Base-by-base conservation (phyloP, 2,113 vertebrate genomes). In the Paramormyrops kingsleyae region DNA sequence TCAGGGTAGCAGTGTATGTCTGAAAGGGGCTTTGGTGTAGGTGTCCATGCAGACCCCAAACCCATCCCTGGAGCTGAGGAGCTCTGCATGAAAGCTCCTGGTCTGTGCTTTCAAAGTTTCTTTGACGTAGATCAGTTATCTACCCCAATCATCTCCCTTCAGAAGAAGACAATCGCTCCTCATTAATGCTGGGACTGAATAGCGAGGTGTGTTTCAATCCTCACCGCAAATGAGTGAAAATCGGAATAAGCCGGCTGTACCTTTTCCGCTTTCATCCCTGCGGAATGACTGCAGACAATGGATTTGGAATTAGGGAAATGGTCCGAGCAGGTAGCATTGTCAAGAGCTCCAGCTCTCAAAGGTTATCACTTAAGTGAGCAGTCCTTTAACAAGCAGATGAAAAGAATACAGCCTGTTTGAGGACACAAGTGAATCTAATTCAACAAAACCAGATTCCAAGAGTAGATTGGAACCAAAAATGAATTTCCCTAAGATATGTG, bases 341-440 rank as follows among this genome's bases (percentile, higher is more conserved):
- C 53, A n/a, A 88, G 56, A 59, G 53, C 35, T 46, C 17, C 27
- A 12, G 87, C 56, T 42, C 56, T 88, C 5, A 62, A 88, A 24
- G 21, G 87, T 88, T 88, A 62, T 44, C n/a, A 17, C 39, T 42
- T 74, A 74, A 88, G 15, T 88, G 87, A 21, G 56, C 53, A 27
- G 53, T 88, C 53, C 56, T 88, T 62, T 52, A 62, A 19, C 21
- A 66, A 62, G 31, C 52, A 42, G 1, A 53, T 19, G 31, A 88
- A 74, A 47, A 74, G 21, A 47, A 24, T 87, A 13, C 46, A 66
- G 87, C 39, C 27, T 89, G 50, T 77, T 27, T 39, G 66, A 24
- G 59, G 50, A 87, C 47, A 77, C 84, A 52, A 89, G 62, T 90
- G 88, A 87, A 91, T 77, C 74, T 89, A 46, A 91, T 91, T 91